phyloP scores from a whole-genome alignment of 2,113 vertebrate species.

The Spea bombifrons region DNA sequence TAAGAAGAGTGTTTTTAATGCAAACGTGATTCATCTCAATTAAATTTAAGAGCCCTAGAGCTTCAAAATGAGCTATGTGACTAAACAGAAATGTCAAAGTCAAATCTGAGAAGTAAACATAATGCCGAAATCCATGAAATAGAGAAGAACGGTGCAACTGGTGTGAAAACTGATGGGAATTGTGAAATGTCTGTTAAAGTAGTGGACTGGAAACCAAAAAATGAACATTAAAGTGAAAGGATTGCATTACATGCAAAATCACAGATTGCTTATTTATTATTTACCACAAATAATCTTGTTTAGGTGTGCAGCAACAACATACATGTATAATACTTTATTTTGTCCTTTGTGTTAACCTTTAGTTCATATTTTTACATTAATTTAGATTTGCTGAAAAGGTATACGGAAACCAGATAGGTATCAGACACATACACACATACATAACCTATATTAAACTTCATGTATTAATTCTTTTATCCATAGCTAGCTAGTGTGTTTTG shows the following conservation, averaged over 20 bases:
- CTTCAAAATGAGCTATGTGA: conserved; percentile 25
- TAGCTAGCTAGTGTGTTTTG: no score
- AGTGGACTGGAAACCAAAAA: not conserved
- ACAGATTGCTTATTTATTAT: not conserved
- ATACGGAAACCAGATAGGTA: no score
- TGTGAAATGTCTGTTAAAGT: not conserved
- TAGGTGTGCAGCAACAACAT: no score
- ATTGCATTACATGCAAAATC: not conserved
- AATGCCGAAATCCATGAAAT: conserved; percentile 9
- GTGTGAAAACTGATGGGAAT: conserved; percentile 15
- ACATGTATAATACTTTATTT: no score
- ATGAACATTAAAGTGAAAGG: not conserved
- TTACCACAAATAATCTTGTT: no score
- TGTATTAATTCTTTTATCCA: no score
- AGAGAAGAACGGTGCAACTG: not conserved
- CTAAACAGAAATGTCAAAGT: conserved; percentile 37
- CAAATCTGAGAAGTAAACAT: conserved; percentile 25
- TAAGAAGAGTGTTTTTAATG: conserved; percentile 12
- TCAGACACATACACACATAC: no score
- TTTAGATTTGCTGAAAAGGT: no score
- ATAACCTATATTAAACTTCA: no score
- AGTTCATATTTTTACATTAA: no score
- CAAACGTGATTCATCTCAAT: conserved; percentile 31
- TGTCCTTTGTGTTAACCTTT: no score
- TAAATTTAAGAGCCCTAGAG: conserved; percentile 20